Conservation (phyloP, 1,140 invertebrate genomes). For the Helicoverpa armigera region DNA sequence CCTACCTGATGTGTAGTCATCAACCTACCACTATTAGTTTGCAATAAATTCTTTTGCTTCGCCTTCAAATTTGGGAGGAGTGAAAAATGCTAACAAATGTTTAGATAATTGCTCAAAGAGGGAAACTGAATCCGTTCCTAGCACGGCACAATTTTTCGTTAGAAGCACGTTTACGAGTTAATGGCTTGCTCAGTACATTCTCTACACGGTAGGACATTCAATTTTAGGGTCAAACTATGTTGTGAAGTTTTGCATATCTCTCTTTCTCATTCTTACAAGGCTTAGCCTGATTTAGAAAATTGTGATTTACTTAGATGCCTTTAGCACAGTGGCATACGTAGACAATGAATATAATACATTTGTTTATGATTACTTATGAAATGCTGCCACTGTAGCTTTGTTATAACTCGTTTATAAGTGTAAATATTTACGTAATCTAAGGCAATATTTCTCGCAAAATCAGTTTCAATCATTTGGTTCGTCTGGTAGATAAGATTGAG, state of each 20-base stretch:
- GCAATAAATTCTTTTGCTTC: conserved; percentile 6
- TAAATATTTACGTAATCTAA: conserved; percentile 44
- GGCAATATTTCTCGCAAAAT: conserved; percentile 19
- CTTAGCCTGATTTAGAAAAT: conserved; percentile 74
- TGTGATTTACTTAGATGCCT: conserved; percentile 82
- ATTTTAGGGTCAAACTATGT: conserved; percentile 65
- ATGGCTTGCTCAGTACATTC: conserved; percentile 28
- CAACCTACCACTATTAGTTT: neutral
- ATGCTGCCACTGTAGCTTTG: conserved; percentile 75
- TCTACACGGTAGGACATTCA: conserved; percentile 31
- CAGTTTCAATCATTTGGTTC: conserved; percentile 8
- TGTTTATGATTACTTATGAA: conserved; percentile 55
- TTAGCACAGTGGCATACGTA: conserved; percentile 72
- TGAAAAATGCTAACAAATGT: neutral
- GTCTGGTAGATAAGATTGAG: conserved; percentile 11
- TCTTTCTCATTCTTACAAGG: conserved; percentile 67
- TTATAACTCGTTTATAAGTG: conserved; percentile 55
- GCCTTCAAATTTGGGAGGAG: neutral
- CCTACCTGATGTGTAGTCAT: neutral
- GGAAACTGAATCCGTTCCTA: conserved; percentile 62
- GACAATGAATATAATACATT: conserved; percentile 53
- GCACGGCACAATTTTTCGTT: conserved; percentile 59
- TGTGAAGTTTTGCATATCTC: conserved; percentile 83
- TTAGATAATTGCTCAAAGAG: conserved; percentile 60
- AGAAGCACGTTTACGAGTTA: conserved; percentile 44